Evolutionary conservation across 2,888 invertebrate genomes (phyloP), one percentile per base, ranked within the genome.

Genomic region (Embidobia sp.): DNA sequence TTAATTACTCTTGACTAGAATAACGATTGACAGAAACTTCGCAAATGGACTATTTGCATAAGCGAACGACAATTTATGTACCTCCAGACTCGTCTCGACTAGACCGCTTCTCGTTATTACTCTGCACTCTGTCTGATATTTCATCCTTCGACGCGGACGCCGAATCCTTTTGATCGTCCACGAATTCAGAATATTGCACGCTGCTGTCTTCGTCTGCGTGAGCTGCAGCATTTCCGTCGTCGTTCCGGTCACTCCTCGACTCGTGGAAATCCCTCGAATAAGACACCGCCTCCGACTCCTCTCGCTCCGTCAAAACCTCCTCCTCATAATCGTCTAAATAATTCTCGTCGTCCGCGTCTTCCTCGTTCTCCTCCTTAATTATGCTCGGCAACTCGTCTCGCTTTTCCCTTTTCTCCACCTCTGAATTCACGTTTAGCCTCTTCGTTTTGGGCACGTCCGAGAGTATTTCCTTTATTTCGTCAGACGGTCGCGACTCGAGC

Each of bases 241-340:
- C 63, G 7, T 59, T 59, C 8, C 31, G 29, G 31, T 61, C 70
- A 35, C 53, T 72, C 13, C 67, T 66, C 2, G 48, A 74, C 16
- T 59, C 42, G n/a, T 40, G 27, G 6, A 44, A 59, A 26, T 70
- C 73, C 6, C 31, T 61, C 15, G 77, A 61, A 55, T 70, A 64
- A 18, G 57, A 59, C 22, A 31, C 33, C 35, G 35, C 48, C 6
- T 55, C 70, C n/a, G 76, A 70, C 22, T 69, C 76, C 3, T 73
- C 72, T 19, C 7, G 16, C 31, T 74, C 73, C 3, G 57, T 66
- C 35, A 46, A 26, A 37, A 57, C 15, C 8, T 69, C 70, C 18
- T 66, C 66, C n/a, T 74, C 64, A 22, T 66, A 55, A 13, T 74
- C 66, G 27, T 67, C 74, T 33, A 51, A 46, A 48, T 75, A 67